Evolutionary conservation across 2,113 vertebrate genomes (phyloP).

Genomic region (Burhinus oedicnemus): DNA sequence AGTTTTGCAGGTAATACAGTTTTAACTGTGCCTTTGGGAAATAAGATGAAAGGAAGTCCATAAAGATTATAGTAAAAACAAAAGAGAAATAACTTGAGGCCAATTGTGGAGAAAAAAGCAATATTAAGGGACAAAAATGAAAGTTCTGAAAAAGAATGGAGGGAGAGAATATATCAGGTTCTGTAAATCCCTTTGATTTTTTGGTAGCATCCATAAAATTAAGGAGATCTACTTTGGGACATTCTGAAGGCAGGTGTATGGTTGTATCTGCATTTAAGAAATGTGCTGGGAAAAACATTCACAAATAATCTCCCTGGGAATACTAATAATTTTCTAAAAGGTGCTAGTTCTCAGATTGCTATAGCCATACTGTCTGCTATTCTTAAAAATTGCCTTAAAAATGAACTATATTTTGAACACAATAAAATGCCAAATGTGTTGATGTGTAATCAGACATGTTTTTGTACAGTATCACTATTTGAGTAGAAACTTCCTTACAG

Average conservation of each 20-base stretch:
- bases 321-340: background rate
- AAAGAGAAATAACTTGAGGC: background rate
- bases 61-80: background rate
- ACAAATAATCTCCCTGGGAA: background rate
- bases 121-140: background rate
- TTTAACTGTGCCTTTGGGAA: background rate
- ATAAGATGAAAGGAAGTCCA: background rate
- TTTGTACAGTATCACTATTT: background rate
- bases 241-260: background rate
- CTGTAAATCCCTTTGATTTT: background rate
- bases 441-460: background rate
- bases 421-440: background rate
- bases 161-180: background rate
- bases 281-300: background rate
- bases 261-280: background rate
- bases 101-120: background rate
- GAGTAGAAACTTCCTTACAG: background rate
- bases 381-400: background rate
- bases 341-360: background rate
- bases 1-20: background rate
- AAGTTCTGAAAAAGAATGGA: background rate
- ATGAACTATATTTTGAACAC: background rate
- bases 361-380: background rate
- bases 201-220: background rate
- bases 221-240: background rate